Base-by-base conservation (phyloP, 2,797 vertebrate genomes). In the Pangasius mekongensis region DNA sequence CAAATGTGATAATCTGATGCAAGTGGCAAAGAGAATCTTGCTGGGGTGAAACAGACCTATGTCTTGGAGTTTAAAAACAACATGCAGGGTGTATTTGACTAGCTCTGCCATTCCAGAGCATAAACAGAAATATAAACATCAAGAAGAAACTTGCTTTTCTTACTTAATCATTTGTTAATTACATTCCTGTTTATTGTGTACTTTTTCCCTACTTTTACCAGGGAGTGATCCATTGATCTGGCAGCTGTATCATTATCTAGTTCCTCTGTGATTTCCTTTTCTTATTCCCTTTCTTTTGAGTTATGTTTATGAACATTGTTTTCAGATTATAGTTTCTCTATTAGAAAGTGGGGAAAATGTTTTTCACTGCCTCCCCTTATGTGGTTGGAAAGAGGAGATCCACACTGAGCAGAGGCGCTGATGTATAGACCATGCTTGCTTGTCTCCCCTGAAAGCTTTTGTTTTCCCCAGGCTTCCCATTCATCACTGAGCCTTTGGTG, bases 401-500 rank as follows among this genome's bases (percentile, higher is more conserved):
- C 94, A 96, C 91, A 90, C 92, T 69, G 94, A 96, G 96, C 27
- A 94, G 96, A 97, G 97, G 97, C 94, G 96, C 97, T 98, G 97
- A 98, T 98, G 97, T 97, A 98, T 97, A 96, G 97, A 96, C 94
- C 95, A 93, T 96, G 97, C 97, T 98, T 97, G 97, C 98, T 97
- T 96, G 97, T 96, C 95, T 96, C 96, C 94, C 94, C 95, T 97
- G 97, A 97, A 97, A 96, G 95, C 97, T 97, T 97, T 94, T 94
- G 95, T 97, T 95, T 96, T 94, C 96, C 88, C 95, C 96, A 95
- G 96, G 96, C 96, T 97, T 96, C 95, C 95, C 97, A 99, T 98
- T 98, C 98, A 98, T 98, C 97, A 98, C 97, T 96, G 96, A 96
- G 97, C 97, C 97, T 98, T 98, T 98, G 97, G 96, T 98, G 96